Percentiles rank a stretch among this genome's conserved stretches.
Evolutionary conservation across 2,888 invertebrate species (phyloP).

Genomic region (Ypsolopha sequella): DNA sequence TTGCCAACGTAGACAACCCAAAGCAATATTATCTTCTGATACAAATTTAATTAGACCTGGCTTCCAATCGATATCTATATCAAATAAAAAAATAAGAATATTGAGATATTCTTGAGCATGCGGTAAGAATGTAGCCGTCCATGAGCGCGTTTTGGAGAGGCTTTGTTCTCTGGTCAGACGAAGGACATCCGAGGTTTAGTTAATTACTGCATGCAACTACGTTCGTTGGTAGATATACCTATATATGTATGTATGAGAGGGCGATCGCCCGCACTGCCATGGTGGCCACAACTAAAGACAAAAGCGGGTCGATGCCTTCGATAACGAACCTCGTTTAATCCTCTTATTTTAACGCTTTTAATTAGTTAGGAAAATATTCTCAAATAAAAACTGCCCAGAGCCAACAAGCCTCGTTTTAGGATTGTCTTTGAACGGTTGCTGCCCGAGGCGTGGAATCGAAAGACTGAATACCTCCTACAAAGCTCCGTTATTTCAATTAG

Average conservation of each 20-base stretch:
- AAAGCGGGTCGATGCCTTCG: conserved; percentile 66
- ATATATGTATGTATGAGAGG: conserved; percentile 3
- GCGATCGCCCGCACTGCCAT: conserved; percentile 25
- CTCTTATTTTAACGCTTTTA: conserved; percentile 69
- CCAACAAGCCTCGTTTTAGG: conserved; percentile 37
- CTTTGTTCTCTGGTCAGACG: conserved; percentile 2
- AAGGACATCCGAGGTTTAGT: conserved; percentile 43
- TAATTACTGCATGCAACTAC: conserved; percentile 53
- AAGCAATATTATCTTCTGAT: too few species aligned
- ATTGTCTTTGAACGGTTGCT: conserved; percentile 49
- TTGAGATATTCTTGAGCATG: background rate
- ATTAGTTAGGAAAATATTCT: conserved; percentile 71
- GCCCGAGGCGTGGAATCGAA: conserved; percentile 43
- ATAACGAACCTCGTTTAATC: conserved; percentile 65
- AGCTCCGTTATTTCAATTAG: conserved; percentile 41
- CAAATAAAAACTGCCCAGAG: conserved; percentile 60
- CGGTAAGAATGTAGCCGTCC: background rate
- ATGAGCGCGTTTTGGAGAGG: background rate
- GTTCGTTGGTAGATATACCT: conserved; percentile 17
- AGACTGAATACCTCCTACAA: conserved; percentile 16
- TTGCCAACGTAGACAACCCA: too few species aligned
- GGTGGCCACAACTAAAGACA: conserved; percentile 54
- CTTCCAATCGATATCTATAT: too few species aligned
- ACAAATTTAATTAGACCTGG: too few species aligned
- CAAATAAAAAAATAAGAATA: too few species aligned